These are phyloP conservation scores for Serranus cabrilla DNA, from an alignment of 2,797 vertebrate species.

Conservation along the genomic window DNA sequence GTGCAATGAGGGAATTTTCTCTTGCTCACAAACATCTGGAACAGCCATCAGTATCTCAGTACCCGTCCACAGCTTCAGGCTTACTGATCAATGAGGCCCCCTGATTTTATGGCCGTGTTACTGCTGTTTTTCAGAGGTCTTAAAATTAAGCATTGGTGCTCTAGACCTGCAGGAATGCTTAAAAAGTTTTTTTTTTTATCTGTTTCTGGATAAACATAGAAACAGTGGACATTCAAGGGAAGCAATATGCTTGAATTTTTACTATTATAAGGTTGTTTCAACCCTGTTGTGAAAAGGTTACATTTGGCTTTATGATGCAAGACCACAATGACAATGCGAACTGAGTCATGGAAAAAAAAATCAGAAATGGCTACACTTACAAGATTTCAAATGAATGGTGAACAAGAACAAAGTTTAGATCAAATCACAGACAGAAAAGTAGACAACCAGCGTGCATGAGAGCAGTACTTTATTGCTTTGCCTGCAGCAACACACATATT, in stretches of 20 bases:
- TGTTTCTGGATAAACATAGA: slow-evolving; percentile 14
- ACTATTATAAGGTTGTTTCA: no score
- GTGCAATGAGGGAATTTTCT: slow-evolving; percentile 19
- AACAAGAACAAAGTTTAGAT: slow-evolving; percentile 18
- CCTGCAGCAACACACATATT: slow-evolving; percentile 56
- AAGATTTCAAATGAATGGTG: not conserved
- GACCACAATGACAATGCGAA: no score
- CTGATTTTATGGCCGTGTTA: slow-evolving; percentile 9
- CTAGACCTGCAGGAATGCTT: not conserved
- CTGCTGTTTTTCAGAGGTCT: slow-evolving; percentile 8
- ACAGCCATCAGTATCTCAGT: slow-evolving; percentile 13
- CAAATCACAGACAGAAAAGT: slow-evolving; percentile 9
- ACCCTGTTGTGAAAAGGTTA: no score
- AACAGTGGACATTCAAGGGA: no score
- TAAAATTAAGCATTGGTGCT: slow-evolving; percentile 7
- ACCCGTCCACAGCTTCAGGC: slow-evolving; percentile 17
- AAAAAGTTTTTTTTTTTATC: not conserved
- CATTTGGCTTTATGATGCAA: no score
- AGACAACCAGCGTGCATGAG: slow-evolving; percentile 35
- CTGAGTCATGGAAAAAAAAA: not conserved
- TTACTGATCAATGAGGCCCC: slow-evolving; percentile 17
- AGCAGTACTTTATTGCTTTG: slow-evolving; percentile 53
- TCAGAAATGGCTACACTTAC: not conserved
- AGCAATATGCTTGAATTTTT: no score
- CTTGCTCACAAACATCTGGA: slow-evolving; percentile 34